Percentiles rank a stretch among this genome's conserved stretches.
Conservation (phyloP, 2,888 invertebrate genomes). For the Lordiphosa fenestrarum region DNA sequence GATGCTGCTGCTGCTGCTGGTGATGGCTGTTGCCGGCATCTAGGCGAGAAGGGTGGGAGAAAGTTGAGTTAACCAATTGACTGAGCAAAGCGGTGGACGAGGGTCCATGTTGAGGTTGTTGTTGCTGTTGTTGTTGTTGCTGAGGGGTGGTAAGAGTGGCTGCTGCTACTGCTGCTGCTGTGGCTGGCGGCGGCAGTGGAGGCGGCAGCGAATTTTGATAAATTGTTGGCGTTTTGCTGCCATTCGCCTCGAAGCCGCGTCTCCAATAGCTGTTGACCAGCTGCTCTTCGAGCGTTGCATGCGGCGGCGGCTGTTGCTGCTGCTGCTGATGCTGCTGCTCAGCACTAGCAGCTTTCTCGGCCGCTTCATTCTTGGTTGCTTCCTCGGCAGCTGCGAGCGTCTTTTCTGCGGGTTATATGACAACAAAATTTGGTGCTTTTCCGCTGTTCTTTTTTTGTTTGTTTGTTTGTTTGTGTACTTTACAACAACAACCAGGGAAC, state of each 20-base stretch:
- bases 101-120: conserved; percentile 74
- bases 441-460: conserved; percentile 34
- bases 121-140: conserved; percentile 47
- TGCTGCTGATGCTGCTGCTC: conserved; percentile 10
- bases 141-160: conserved; percentile 26
- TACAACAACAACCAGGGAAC: conserved; percentile 72
- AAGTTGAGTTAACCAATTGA: conserved; percentile 80
- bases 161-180: background rate
- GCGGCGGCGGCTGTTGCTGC: conserved; percentile 35
- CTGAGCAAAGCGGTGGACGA: conserved; percentile 82
- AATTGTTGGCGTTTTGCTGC: conserved; percentile 11
- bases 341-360: conserved; percentile 34
- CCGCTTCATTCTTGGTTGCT: conserved; percentile 25
- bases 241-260: conserved; percentile 83
- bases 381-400: conserved; percentile 12
- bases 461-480: conserved; percentile 31
- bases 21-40: conserved; percentile 49
- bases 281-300: conserved; percentile 86
- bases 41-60: conserved; percentile 71
- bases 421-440: conserved; percentile 65
- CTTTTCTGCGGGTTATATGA: conserved; percentile 62
- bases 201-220: conserved; percentile 25
- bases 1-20: conserved; percentile 61
- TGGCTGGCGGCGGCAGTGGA: conserved; percentile 49
- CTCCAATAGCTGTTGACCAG: conserved; percentile 89